Evolutionary conservation across 92 coral and sea anemone species (phyloP).

Genomic region (Epizoanthus rinbou): DNA sequence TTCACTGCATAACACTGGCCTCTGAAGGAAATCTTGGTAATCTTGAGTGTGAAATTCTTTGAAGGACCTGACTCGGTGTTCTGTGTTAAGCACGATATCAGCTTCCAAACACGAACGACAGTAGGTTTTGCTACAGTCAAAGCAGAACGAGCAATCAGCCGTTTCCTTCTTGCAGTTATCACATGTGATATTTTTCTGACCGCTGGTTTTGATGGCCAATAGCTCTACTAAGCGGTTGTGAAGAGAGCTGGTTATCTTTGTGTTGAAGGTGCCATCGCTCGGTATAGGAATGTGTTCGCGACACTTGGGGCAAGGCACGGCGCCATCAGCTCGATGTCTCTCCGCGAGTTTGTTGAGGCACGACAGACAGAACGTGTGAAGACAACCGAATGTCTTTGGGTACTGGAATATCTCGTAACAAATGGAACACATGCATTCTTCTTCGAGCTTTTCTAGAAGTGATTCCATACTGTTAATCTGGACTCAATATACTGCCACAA

Average conservation of each 20-base stretch:
- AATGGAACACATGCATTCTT: constrained; percentile 13
- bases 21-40: constrained; percentile 27
- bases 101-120: constrained; percentile 9
- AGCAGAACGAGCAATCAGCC: constrained; percentile 17
- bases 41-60: constrained; percentile 14
- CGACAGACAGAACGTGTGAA: constrained; percentile 36
- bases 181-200: neutral
- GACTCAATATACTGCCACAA: too few relatives aligned
- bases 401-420: constrained; percentile 26
- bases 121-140: constrained; percentile 27
- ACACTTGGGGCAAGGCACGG: constrained; percentile 24
- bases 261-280: constrained; percentile 17
- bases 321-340: constrained; percentile 17
- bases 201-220: constrained; percentile 18
- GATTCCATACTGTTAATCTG: neutral
- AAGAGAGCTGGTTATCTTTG: neutral
- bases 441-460: constrained; percentile 17
- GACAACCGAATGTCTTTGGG: constrained; percentile 14
- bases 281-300: constrained; percentile 20
- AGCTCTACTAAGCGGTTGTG: constrained; percentile 25
- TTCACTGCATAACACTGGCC: constrained; percentile 17
- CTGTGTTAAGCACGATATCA: constrained; percentile 2
- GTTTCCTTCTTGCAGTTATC: constrained; percentile 31
- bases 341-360: constrained; percentile 38
- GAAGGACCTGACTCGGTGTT: constrained; percentile 16